Base-by-base conservation (phyloP, 2,113 vertebrate genomes). In the Ramphastos sulfuratus region DNA sequence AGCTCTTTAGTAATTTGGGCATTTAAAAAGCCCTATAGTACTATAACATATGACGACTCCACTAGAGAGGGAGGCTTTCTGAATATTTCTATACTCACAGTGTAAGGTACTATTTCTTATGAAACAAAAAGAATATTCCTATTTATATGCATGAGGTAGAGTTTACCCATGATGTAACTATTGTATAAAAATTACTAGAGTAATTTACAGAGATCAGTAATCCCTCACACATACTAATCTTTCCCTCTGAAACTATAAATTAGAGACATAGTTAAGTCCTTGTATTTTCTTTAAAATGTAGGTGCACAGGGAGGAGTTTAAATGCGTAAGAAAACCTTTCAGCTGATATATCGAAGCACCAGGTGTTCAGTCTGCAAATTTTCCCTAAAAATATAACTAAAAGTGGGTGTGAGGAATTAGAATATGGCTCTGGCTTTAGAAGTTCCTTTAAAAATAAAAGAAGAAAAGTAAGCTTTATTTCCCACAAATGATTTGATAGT, bases 401-500 rank as follows among this genome's bases (percentile, higher is more conserved):
- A 82, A 28, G 28, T 73, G 18, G 11, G 42, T 76, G 78, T 80
- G 50, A 82, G 75, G 44, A 67, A 80, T 75, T 75, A 78, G 23
- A 87, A 65, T 23, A 19, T 54, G 50, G 17, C 3, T 87, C 58
- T 92, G 69, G 21, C 85, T 97, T 94, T 78, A 82, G 71, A 89
- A 82, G 24, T 23, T 44, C 31, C 27, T 96, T 82, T 25, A 42
- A 74, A 42, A 33, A 21, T 15, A 12, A 23, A 8, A 28, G 4
- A 13, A n/a, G 7, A 94, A 92, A 94, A 89, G 44, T 58, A 85
- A 87, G 30, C 37, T 96, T 96, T 97, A 96, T 95, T 96, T 97
- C 90, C 86, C 91, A 94, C 87, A 92, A 96, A 94, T 92, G 78
- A 95, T 77, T 93, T 3, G 2, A 89, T 74, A 92, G 85, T 96